phyloP scores from a whole-genome alignment of 2,888 invertebrate genomes.

The Gortyna flavago region DNA sequence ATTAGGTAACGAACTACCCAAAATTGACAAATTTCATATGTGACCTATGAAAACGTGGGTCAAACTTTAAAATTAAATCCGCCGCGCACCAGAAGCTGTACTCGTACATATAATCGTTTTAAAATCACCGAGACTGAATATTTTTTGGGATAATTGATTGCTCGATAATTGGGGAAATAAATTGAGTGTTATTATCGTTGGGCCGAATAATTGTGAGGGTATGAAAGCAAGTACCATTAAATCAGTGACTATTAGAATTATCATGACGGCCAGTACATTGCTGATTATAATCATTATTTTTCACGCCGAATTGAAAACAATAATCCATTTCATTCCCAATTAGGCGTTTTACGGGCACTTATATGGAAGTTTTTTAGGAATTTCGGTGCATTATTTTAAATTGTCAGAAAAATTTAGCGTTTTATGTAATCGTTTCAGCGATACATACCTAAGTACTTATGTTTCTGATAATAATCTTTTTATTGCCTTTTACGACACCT shows the following conservation, averaged over 20 bases:
- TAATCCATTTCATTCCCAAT: slow-evolving; percentile 1
- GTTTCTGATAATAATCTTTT: slow-evolving; percentile 45
- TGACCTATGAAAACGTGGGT: slow-evolving; percentile 51
- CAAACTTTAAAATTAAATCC: slow-evolving; percentile 65
- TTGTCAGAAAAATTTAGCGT: neutral
- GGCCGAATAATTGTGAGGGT: slow-evolving; percentile 29
- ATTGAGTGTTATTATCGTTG: slow-evolving; percentile 49
- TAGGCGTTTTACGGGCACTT: neutral
- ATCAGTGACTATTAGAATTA: slow-evolving; percentile 42
- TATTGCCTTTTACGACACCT: slow-evolving; percentile 44
- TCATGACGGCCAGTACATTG: slow-evolving; percentile 13
- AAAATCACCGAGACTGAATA: slow-evolving; percentile 57
- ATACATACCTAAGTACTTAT: slow-evolving; percentile 13
- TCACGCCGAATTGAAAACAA: neutral
- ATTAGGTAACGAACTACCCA: slow-evolving; percentile 40
- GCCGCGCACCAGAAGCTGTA: slow-evolving; percentile 14
- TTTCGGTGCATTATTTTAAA: neutral
- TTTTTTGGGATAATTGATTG: slow-evolving; percentile 59
- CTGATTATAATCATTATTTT: slow-evolving; percentile 20
- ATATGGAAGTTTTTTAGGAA: neutral
- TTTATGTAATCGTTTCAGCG: slow-evolving; percentile 18
- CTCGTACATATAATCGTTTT: slow-evolving; percentile 58
- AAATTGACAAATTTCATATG: slow-evolving; percentile 57
- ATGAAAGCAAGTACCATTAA: slow-evolving; percentile 48
- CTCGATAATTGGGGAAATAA: slow-evolving; percentile 44